Base-by-base conservation (phyloP, 2,113 vertebrate genomes). In the Poeciliopsis retropinna region DNA sequence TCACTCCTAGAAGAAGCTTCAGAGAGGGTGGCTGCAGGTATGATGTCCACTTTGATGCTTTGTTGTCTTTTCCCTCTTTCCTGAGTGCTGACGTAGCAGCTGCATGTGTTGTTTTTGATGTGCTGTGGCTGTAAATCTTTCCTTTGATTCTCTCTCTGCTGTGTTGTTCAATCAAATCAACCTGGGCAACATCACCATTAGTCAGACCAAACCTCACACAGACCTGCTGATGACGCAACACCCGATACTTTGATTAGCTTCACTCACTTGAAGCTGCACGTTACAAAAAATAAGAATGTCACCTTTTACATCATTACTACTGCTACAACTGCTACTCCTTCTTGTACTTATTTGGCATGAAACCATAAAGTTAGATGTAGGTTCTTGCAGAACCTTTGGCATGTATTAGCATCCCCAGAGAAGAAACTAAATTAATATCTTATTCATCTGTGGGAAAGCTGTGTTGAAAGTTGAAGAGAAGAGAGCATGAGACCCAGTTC, bases 151-250 rank as follows among this genome's bases (percentile, higher is more conserved):
- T 75, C 47, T 39, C 71, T 77, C 77, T 76, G 65, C 76, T 73
- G 79, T 9, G 44, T 60, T 34, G 70, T 64, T 88, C 77, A 67
- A 89, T 88, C 79, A 79, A 84, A 87, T 90, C 82, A 87, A 65
- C 82, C 79, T 79, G 81, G 79, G 65, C 75, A 64, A 76, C 61
- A 34, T 62, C 27, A 73, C 51, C 73, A 81, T 86, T 79, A 88
- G 67, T 67, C 63, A 30, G n/a, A 28, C 61, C 70, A 63, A 70
- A 74, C 64, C 15, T 39, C 61, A 76, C 29, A 66, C 72, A 82
- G 80, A 76, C 72, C 69, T 12, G 12, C 28, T 29, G 61, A 73
- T 81, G 70, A 79, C 81, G 60, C 65, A 80, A 76, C 63, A 72
- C 39, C 85, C 80, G 75, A 85, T 51, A 73, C 70, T 37, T 79